Conservation (phyloP, 2,888 invertebrate species). For the Anarsia innoxiella region DNA sequence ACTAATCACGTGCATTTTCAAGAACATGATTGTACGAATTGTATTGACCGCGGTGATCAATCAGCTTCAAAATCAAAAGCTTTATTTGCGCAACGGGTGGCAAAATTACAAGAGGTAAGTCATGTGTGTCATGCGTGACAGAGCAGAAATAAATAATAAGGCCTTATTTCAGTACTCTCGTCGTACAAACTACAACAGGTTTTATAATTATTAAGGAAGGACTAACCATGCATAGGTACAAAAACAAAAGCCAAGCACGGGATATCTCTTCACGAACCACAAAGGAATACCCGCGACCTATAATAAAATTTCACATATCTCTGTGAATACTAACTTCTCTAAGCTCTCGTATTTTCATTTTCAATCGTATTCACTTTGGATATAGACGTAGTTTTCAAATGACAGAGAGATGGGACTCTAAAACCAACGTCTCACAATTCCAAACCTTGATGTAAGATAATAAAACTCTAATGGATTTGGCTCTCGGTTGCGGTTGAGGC, state of each 20-base stretch:
- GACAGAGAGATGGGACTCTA: constrained; percentile 20
- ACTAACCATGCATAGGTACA: no score
- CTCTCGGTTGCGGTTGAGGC: constrained; percentile 42
- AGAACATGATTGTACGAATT: constrained; percentile 13
- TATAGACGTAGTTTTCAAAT: constrained; percentile 41
- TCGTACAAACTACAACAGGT: not conserved
- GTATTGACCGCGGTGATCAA: constrained; percentile 11
- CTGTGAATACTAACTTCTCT: constrained; percentile 49
- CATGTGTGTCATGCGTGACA: constrained; percentile 9
- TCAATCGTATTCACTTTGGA: constrained; percentile 34
- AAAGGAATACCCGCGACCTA: constrained; percentile 49
- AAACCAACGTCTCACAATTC: constrained; percentile 45
- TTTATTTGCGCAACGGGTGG: constrained; percentile 16
- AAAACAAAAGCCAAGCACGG: constrained; percentile 34
- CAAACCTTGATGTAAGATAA: constrained; percentile 61
- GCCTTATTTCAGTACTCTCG: constrained; percentile 2
- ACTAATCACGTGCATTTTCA: constrained; percentile 8
- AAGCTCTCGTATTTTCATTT: constrained; percentile 28
- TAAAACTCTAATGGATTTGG: constrained; percentile 65
- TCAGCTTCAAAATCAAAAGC: constrained; percentile 12
- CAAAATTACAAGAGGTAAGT: constrained; percentile 13
- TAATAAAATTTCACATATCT: constrained; percentile 49
- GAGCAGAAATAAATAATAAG: constrained; percentile 9
- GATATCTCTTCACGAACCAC: constrained; percentile 36
- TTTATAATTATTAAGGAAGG: constrained; percentile 15